Percentiles rank a stretch among this genome's conserved stretches.
Evolutionary conservation across 2,113 vertebrate genomes (phyloP).

Genomic region (Ptychochromis oligacanthus): DNA sequence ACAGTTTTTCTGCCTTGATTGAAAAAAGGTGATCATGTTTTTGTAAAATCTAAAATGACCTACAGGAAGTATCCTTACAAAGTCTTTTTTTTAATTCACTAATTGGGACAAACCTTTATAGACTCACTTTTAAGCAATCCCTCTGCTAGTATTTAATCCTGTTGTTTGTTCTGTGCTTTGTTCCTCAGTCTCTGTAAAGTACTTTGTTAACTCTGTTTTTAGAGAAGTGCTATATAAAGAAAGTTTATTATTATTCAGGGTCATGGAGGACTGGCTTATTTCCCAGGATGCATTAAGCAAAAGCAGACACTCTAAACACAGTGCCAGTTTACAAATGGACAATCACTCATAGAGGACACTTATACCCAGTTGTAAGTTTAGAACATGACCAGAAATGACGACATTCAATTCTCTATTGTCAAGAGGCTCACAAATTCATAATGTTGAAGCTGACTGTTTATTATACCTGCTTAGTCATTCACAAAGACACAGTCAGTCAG

Average conservation of each 20-base stretch:
- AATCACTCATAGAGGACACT: conserved; percentile 35
- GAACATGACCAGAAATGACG: neutral
- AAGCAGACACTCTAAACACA: conserved; percentile 38
- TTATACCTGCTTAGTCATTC: conserved; percentile 9
- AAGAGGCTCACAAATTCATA: neutral
- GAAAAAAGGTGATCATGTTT: neutral
- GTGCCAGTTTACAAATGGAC: conserved; percentile 15
- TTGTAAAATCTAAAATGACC: neutral
- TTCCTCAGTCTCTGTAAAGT: conserved; percentile 40
- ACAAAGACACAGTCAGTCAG: neutral
- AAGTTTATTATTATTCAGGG: conserved; percentile 71
- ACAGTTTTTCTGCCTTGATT: neutral
- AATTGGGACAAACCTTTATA: conserved; percentile 2
- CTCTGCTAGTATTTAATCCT: conserved; percentile 14
- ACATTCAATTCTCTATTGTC: neutral
- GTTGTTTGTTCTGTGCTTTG: conserved; percentile 40
- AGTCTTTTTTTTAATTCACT: conserved; percentile 14
- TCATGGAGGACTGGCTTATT: conserved; percentile 48
- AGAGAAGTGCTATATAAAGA: conserved; percentile 67
- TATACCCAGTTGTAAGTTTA: conserved; percentile 4
- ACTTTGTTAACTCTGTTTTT: conserved; percentile 64
- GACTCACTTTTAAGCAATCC: conserved; percentile 10
- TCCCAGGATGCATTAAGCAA: conserved; percentile 64
- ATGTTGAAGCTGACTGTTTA: neutral
- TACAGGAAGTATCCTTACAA: neutral